A percentile compares a stretch with the other conserved stretches of the same genome.
Conservation (phyloP, 2,797 vertebrate species). For the Squalus acanthias region DNA sequence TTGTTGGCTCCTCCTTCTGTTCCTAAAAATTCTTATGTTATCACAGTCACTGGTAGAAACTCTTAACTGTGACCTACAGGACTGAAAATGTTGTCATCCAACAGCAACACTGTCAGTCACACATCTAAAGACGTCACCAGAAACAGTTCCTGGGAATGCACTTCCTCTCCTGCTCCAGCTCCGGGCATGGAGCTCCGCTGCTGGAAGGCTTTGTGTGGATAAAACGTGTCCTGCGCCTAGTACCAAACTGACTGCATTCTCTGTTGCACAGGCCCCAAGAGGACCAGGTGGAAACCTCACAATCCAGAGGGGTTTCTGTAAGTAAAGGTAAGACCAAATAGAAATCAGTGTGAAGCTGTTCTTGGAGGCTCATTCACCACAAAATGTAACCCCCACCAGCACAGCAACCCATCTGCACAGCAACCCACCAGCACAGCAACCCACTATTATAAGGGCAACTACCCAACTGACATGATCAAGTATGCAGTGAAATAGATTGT, state of each 20-base stretch:
- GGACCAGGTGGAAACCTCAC: conserved; percentile 70
- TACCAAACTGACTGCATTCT: conserved; percentile 59
- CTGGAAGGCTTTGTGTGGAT: conserved; percentile 68
- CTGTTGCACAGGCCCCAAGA: conserved; percentile 70
- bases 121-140: conserved; percentile 47
- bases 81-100: background rate
- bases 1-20: background rate
- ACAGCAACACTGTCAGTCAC: background rate
- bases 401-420: background rate
- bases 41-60: background rate
- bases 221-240: conserved; percentile 65
- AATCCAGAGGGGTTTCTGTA: conserved; percentile 68
- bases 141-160: conserved; percentile 62
- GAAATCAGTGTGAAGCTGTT: background rate
- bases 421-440: background rate
- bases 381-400: background rate
- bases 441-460: background rate
- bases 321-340: background rate
- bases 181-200: conserved; percentile 65
- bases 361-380: background rate
- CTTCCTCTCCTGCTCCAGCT: conserved; percentile 67
- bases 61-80: too few relatives aligned
- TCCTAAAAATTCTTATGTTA: background rate
- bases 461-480: background rate
- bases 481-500: background rate